Evolutionary conservation across 2,797 vertebrate species (phyloP), one percentile per base, ranked within the genome.

Genomic region (Poecilia wingei): DNA sequence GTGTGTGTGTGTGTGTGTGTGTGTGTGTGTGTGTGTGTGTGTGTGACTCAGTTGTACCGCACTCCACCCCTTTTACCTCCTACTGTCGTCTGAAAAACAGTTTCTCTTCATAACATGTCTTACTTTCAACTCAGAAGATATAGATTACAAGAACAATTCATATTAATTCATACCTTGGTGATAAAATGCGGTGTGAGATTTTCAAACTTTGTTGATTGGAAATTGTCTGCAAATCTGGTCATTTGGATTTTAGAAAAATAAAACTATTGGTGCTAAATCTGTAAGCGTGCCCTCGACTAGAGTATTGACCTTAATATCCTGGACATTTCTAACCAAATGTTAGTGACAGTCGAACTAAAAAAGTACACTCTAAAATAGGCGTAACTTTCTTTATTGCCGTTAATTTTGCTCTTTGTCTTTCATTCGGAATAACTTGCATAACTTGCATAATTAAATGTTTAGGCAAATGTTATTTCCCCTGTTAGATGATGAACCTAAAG

Each of bases 41-140:
- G 64, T 72, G 53, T 75, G 75, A 89, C 72, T 86, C 80, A 86
- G 49, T 84, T 86, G 87, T 88, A 61, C 73, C 14, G 68, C 5
- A 74, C 86, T 77, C 87, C 85, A 80, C 88, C 84, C 79, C 36
- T 79, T 81, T 84, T 47, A 86, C 82, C 78, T 28, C 71, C 4
- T 59, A 72, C 78, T 33, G 18, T 76, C 8, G 33, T 20, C n/a
- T 64, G 39, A 79, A 66, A 22, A 84, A 55, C 41, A 18, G n/a
- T 77, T 84, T 46, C 79, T 78, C 16, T 66, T 39, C 84, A 77
- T 78, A 79, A 55, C 4, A n/a, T 0, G 12, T 68, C 49, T 55
- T 36, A 16, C 45, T 28, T 25, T 72, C 76, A 43, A 82, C 73
- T 0, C 6, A 41, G 66, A 0, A 36, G 55, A 59, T 57, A 12